Evolutionary conservation across 2,113 vertebrate genomes (phyloP).

Genomic region (Lynx canadensis): DNA sequence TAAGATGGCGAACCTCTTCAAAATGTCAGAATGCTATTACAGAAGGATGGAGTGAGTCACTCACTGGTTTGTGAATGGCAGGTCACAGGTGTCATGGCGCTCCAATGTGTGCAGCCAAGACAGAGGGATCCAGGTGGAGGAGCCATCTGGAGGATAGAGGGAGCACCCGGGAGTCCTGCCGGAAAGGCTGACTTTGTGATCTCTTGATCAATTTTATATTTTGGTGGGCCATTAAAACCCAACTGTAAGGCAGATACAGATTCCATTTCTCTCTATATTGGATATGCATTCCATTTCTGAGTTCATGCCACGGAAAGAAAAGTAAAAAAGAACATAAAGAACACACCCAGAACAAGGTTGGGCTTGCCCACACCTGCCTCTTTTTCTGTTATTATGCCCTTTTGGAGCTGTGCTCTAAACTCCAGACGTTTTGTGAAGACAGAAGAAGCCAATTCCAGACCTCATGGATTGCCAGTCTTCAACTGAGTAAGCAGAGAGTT

Average conservation of each 20-base stretch:
- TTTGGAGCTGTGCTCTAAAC: not conserved
- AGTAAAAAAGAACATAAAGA: not conserved
- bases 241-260: not conserved
- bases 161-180: not conserved
- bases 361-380: not conserved
- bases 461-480: not conserved
- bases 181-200: not conserved
- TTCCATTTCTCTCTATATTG: not conserved
- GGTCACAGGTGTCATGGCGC: not conserved
- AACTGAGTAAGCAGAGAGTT: not conserved
- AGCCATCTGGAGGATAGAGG: accelerated
- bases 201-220: not conserved
- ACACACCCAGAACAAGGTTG: not conserved
- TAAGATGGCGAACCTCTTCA: not conserved
- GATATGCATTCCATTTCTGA: not conserved
- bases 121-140: not conserved
- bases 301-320: not conserved
- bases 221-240: not conserved
- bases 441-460: not conserved
- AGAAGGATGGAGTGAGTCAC: not conserved
- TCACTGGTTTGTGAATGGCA: not conserved
- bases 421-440: not conserved
- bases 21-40: not conserved
- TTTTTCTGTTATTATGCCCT: not conserved
- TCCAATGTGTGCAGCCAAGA: not conserved